Evolutionary conservation across 2,888 invertebrate species (phyloP), one percentile per base, ranked within the genome.

Genomic region (Actias luna): DNA sequence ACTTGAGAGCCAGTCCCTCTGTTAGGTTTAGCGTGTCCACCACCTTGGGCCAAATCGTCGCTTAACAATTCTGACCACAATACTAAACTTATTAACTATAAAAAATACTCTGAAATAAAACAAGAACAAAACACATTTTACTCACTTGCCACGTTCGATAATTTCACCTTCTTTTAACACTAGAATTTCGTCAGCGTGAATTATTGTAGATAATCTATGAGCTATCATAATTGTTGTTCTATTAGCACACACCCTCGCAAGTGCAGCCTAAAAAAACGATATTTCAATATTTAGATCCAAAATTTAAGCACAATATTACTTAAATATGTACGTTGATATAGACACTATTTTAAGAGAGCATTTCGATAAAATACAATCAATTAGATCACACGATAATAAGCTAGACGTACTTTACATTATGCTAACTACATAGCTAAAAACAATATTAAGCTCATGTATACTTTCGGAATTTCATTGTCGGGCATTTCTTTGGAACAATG

Each of bases 191-290:
- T 99, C 97, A 0, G 98, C 98, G 84, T 99, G 96, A 69, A 98
- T 97, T 65, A 99, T 95, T 0, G 99, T 99, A 0, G 99, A 99
- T 58, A 99, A 86, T 63, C 98, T 94, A 89, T 99, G 99, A 0
- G 99, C 99, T 39, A 99, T 97, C 62, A 99, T 97, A 10, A 99
- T 94, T 0, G 98, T 98, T 0, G 99, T 99, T 63, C 97, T 94
- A 83, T 98, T 97, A 0, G 94, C 93, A 82, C 97, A 98, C 29
- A 98, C 95, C 65, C 94, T 93, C 52, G 94, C 94, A 58, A 98
- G 81, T 0, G 97, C 96, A 18, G 96, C 93, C 94, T 95, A 86
- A 27, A 89, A 84, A 60, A 27, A 33, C 8, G 42, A 0, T 42
- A 18, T 39, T 39, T 1, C 14, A 16, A 39, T 2, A 39, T 16